Evolutionary conservation across 2,797 vertebrate genomes (phyloP).

Genomic region (Tympanoctomys barrerae): DNA sequence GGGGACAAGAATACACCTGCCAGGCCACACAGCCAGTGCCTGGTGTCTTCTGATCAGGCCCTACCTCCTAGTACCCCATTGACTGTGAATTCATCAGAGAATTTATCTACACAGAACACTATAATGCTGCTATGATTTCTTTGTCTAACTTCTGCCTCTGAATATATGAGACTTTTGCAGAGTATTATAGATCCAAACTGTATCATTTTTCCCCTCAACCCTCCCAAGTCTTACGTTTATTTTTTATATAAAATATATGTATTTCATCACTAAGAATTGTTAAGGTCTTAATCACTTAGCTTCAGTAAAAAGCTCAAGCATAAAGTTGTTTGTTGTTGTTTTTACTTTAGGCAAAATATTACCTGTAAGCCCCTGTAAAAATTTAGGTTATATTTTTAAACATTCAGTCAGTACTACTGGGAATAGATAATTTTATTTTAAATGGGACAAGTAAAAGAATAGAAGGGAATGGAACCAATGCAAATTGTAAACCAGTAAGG

Average conservation of each 20-base stretch:
- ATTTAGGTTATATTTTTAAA: not conserved
- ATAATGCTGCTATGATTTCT: not conserved
- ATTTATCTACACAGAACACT: not conserved
- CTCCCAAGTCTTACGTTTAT: not conserved
- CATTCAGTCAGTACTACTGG: not conserved
- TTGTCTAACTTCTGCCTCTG: not conserved
- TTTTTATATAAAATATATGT: not conserved
- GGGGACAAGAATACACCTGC: not conserved
- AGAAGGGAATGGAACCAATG: not conserved
- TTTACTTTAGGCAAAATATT: not conserved
- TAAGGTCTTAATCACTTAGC: not conserved
- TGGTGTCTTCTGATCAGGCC: not conserved
- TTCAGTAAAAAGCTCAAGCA: not conserved
- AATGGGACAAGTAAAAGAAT: not conserved
- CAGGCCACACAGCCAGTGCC: not conserved
- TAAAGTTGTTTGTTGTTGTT: not conserved
- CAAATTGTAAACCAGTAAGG: not conserved
- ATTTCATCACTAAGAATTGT: not conserved
- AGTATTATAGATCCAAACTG: not conserved
- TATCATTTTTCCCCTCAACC: not conserved
- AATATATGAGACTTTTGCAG: not conserved
- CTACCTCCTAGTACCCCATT: not conserved
- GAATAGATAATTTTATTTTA: not conserved
- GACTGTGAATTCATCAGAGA: not conserved
- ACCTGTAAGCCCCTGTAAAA: not conserved